Percentiles rank a stretch among this genome's conserved stretches.
These are phyloP conservation scores for Mythimna lalbum DNA, from an alignment of 2,888 invertebrate species.

Conservation along the genomic window DNA sequence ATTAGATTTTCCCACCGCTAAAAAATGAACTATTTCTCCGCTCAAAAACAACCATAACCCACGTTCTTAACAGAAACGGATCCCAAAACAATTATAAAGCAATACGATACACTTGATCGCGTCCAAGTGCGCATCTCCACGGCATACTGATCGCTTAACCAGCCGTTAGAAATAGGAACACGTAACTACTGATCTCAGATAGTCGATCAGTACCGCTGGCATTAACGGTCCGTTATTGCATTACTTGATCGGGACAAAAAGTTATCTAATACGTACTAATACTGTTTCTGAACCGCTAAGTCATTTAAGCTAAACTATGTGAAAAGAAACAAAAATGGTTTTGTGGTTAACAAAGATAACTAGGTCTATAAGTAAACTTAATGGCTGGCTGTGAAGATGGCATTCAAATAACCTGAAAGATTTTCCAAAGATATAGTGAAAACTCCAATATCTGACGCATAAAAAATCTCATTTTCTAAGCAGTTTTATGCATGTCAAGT, in stretches of 20 bases:
- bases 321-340: conserved; percentile 18
- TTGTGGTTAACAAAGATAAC: conserved; percentile 10
- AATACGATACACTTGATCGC: conserved; percentile 30
- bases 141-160: conserved; percentile 42
- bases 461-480: neutral
- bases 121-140: conserved; percentile 11
- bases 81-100: conserved; percentile 26
- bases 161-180: conserved; percentile 44
- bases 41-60: conserved; percentile 9
- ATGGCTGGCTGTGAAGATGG: conserved; percentile 5
- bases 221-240: conserved; percentile 42
- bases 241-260: conserved; percentile 34
- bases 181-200: conserved; percentile 42
- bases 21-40: no score
- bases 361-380: neutral
- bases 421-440: no score
- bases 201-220: conserved; percentile 32
- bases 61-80: neutral
- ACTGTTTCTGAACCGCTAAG: conserved; percentile 34
- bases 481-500: no score
- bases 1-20: no score
- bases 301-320: conserved; percentile 30
- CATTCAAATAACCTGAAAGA: neutral
- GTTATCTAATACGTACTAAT: conserved; percentile 24
- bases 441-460: no score